These are phyloP conservation scores for Chymomyza amoena DNA, from an alignment of 2,888 invertebrate species.

Conservation along the genomic window DNA sequence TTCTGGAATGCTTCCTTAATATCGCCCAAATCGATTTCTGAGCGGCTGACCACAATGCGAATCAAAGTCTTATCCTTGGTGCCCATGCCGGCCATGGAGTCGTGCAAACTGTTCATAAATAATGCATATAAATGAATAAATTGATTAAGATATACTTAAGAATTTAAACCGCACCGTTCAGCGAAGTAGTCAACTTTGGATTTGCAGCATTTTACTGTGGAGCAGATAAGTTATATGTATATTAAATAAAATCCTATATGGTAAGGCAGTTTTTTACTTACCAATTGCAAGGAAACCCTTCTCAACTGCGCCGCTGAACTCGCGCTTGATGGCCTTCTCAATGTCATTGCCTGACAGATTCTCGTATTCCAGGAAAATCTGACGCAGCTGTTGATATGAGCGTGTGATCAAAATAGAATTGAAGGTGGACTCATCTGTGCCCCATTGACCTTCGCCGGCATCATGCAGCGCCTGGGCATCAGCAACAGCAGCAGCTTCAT, in stretches of 20 bases:
- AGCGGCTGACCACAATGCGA: conserved; percentile 93
- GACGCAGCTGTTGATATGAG: conserved; percentile 92
- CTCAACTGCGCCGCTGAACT: conserved; percentile 92
- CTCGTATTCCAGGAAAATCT: conserved; percentile 92
- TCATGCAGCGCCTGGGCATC: conserved; percentile 89
- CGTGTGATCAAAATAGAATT: conserved; percentile 91
- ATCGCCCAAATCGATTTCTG: conserved; percentile 94
- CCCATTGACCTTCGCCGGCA: conserved; percentile 92
- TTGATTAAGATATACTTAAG: not conserved
- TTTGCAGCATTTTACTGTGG: conserved; percentile 90
- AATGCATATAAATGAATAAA: too few relatives aligned
- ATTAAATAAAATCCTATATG: not conserved
- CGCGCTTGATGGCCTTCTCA: conserved; percentile 90
- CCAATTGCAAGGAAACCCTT: conserved; percentile 93
- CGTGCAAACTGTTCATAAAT: conserved; percentile 81
- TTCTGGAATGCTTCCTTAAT: conserved; percentile 94
- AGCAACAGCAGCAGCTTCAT: conserved; percentile 87
- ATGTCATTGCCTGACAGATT: conserved; percentile 89
- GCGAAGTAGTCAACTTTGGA: conserved; percentile 96
- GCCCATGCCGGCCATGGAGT: conserved; percentile 92
- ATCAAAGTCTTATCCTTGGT: conserved; percentile 95
- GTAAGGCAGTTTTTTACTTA: conserved; percentile 78
- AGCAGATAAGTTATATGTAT: not conserved
- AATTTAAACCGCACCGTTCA: conserved; percentile 80
- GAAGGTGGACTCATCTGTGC: conserved; percentile 94